Base-by-base conservation (phyloP, 2,888 invertebrate genomes). In the Eristalinus sepulchralis region DNA sequence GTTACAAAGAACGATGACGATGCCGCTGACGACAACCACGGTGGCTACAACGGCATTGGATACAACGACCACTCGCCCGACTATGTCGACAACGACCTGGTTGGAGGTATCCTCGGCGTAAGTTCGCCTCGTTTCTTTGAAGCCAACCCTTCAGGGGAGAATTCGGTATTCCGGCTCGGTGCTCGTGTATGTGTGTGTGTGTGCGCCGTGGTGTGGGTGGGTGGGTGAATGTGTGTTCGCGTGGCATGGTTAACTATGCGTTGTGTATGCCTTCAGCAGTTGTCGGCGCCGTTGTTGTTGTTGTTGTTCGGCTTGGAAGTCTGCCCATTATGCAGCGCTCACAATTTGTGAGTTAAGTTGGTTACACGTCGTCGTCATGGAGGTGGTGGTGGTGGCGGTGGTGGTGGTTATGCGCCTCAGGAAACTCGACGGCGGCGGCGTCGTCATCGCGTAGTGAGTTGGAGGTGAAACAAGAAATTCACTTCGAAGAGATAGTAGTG, bases 51-150 rank as follows among this genome's bases (percentile, higher is more conserved):
- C 55, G 64, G 20, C 59, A 34, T 27, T 59, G 17, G 47, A 13
- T 27, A 53, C 47, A 47, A 47, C 70, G 59, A 60, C 13, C 24
- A 17, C 36, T 17, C n/a, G 17, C 17, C n/a, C 47, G 17, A 27
- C 20, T 34, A 57, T 1, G 59, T 17, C 57, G 34, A 11, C 63
- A 3, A 17, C 53, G 63, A 20, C 67, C 59, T 68, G 73, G 78
- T 83, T 64, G 67, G 47, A 68, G 67, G 73, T 83, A 72, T 64
- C 33, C 36, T 68, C 20, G 22, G 27, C 27, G 63, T 55, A 80
- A 55, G 62, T 82, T 82, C 71, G 73, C 82, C 82, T 78, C 64
- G 39, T 72, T 82, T 82, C 55, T 67, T 70, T 77, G 31, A 85
- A 82, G 77, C 81, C 85, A 77, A 57, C 85, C 72, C 62, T 47